Conservation (phyloP, 1,140 invertebrate species). For the Temnothorax curvispinosus region DNA sequence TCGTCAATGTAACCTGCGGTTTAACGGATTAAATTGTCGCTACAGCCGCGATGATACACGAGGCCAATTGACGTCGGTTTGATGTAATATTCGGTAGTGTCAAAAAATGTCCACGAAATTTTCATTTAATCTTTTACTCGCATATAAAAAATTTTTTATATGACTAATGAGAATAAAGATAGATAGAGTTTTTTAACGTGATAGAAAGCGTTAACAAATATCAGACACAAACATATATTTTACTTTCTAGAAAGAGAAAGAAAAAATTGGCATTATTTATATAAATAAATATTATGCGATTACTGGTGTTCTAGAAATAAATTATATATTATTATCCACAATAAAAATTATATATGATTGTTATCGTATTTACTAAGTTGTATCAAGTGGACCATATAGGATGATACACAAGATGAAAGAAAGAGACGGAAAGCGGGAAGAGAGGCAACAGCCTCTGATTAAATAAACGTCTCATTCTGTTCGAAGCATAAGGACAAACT, state of each 20-base stretch:
- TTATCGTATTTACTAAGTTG: background rate
- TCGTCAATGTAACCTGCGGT: conserved; percentile 43
- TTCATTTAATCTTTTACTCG: background rate
- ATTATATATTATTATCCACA: background rate
- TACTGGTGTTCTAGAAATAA: background rate
- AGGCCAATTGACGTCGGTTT: background rate
- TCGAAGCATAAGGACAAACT: background rate
- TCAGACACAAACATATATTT: background rate
- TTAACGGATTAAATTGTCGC: conserved; percentile 28
- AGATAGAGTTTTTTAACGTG: background rate
- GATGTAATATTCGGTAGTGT: background rate
- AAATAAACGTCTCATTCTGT: conserved; percentile 58
- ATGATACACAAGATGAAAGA: conserved; percentile 26
- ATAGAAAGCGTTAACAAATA: background rate
- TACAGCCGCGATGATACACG: background rate
- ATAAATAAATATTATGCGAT: background rate
- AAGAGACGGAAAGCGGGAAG: background rate
- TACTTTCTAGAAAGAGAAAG: background rate
- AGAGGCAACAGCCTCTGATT: conserved; percentile 35
- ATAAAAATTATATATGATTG: background rate
- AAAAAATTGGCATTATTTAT: background rate
- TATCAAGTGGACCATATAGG: background rate
- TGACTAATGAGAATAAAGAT: background rate
- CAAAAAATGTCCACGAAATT: background rate
- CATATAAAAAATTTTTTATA: background rate